These are phyloP conservation scores for Toxotes lorentzi DNA, from an alignment of 2,797 vertebrate genomes.

Conservation along the genomic window DNA sequence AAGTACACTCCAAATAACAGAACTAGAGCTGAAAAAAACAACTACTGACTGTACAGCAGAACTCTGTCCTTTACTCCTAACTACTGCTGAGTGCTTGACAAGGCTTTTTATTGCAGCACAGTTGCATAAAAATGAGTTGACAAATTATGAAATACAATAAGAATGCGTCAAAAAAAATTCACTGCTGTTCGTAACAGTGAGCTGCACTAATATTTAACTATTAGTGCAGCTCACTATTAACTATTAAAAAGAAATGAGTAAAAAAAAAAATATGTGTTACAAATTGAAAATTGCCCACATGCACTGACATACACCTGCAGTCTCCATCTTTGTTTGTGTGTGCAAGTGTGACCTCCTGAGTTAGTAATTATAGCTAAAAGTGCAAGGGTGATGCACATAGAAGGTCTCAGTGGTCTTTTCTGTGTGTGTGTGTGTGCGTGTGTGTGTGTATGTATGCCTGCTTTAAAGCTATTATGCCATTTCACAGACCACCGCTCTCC, in stretches of 20 bases:
- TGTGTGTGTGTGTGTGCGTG: conserved; percentile 22
- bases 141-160: conserved; percentile 53
- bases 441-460: conserved; percentile 22
- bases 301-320: conserved; percentile 35
- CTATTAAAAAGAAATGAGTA: conserved; percentile 38
- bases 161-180: conserved; percentile 29
- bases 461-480: conserved; percentile 65
- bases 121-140: conserved; percentile 44
- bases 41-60: conserved; percentile 3
- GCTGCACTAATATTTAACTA: conserved; percentile 41
- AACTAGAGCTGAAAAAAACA: conserved; percentile 24
- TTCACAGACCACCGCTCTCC: conserved; percentile 74
- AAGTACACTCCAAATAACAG: conserved; percentile 30
- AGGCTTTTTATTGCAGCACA: conserved; percentile 50
- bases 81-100: conserved; percentile 62
- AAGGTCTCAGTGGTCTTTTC: conserved; percentile 33
- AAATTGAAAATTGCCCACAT: conserved; percentile 19
- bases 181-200: conserved; percentile 25
- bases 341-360: conserved; percentile 37
- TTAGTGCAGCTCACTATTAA: too few relatives aligned
- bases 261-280: conserved; percentile 3
- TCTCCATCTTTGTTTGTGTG: conserved; percentile 35
- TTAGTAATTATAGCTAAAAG: conserved; percentile 59
- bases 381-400: conserved; percentile 30
- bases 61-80: conserved; percentile 34